Percentiles rank a stretch among this genome's conserved stretches.
phyloP scores from a whole-genome alignment of 1,140 invertebrate genomes.

The Tetragnatha versicolor region DNA sequence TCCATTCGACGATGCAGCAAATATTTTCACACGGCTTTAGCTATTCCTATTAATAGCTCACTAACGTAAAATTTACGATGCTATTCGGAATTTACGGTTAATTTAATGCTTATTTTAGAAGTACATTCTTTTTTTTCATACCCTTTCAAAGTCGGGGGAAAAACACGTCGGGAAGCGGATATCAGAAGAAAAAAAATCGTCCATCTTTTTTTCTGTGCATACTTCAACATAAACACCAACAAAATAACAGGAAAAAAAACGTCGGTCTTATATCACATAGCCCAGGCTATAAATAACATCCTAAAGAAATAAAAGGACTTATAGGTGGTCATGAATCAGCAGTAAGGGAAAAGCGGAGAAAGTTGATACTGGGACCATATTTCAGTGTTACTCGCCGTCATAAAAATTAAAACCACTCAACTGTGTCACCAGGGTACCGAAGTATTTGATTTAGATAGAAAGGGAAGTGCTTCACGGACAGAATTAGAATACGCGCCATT shows the following conservation, averaged over 20 bases:
- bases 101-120: slow-evolving; percentile 50
- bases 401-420: slow-evolving; percentile 45
- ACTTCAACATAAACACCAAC: no score
- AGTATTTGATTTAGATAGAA: slow-evolving; percentile 25
- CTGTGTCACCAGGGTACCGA: slow-evolving; percentile 19
- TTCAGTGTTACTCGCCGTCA: slow-evolving; percentile 31
- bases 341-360: slow-evolving; percentile 23
- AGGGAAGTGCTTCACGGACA: no score
- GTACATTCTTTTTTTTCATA: slow-evolving; percentile 50
- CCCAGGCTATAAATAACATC: slow-evolving; percentile 46
- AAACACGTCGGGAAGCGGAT: slow-evolving; percentile 24
- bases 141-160: background rate
- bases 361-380: slow-evolving; percentile 47
- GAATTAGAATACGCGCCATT: no score
- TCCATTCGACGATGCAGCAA: slow-evolving; percentile 23
- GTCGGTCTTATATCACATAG: slow-evolving; percentile 30
- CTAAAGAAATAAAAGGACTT: slow-evolving; percentile 49
- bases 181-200: slow-evolving; percentile 21
- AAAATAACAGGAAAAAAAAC: slow-evolving; percentile 19
- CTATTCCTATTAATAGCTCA: slow-evolving; percentile 33
- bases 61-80: slow-evolving; percentile 42
- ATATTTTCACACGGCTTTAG: slow-evolving; percentile 48
- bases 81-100: slow-evolving; percentile 48
- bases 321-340: slow-evolving; percentile 43
- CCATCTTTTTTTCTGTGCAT: slow-evolving; percentile 31